Conservation (phyloP, 1,140 invertebrate species). For the Heliothis subflexa region DNA sequence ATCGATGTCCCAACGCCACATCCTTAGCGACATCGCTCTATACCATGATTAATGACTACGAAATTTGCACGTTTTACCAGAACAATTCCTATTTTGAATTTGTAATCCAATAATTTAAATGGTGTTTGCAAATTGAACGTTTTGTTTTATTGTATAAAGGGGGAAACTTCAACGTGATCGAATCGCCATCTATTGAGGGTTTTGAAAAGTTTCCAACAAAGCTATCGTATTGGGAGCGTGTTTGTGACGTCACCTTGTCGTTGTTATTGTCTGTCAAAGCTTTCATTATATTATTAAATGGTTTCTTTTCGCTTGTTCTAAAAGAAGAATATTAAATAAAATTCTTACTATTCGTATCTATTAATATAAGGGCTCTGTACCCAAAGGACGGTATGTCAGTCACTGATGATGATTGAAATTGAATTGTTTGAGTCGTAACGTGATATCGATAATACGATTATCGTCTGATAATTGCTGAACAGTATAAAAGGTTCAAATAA, state of each 20-base stretch:
- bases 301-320: not conserved
- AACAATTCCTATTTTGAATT: constrained; percentile 51
- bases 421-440: not conserved
- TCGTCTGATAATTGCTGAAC: constrained; percentile 6
- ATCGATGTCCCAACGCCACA: constrained; percentile 55
- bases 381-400: too few species aligned
- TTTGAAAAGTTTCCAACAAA: constrained; percentile 24
- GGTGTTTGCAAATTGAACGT: constrained; percentile 30
- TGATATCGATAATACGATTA: constrained; percentile 8
- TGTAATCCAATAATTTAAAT: constrained; percentile 48
- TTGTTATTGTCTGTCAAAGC: constrained; percentile 15
- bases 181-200: constrained; percentile 37
- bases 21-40: constrained; percentile 49
- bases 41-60: constrained; percentile 55
- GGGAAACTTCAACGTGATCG: constrained; percentile 3
- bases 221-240: constrained; percentile 16
- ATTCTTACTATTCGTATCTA: too few species aligned
- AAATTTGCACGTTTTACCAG: constrained; percentile 50
- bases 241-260: constrained; percentile 24
- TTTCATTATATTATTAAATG: constrained; percentile 24
- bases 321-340: constrained; percentile 27
- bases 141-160: constrained; percentile 42
- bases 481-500: constrained; percentile 18
- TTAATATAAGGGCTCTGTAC: too few species aligned
- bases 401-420: not conserved